Evolutionary conservation across 2,113 vertebrate genomes (phyloP).

Genomic region (Phalacrocorax carbo): DNA sequence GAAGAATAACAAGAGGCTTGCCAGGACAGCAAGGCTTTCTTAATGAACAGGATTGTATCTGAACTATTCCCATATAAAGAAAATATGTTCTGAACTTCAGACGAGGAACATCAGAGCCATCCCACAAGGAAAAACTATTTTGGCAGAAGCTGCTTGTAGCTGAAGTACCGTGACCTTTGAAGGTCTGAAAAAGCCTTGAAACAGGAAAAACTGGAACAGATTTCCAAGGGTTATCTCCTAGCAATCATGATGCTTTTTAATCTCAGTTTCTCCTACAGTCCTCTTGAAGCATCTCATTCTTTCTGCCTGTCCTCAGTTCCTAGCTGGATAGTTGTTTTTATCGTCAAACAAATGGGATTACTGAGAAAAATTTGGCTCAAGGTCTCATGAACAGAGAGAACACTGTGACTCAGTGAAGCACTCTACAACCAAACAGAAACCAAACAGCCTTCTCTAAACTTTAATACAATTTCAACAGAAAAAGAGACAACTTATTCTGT

Average conservation of each 20-base stretch:
- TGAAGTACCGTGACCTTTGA: background rate
- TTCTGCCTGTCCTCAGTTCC: background rate
- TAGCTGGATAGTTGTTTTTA: background rate
- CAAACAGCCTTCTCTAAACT: background rate
- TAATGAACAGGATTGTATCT: background rate
- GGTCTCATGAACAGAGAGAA: background rate
- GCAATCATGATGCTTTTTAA: background rate
- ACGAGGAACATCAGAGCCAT: background rate
- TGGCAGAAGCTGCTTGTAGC: background rate
- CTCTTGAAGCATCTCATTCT: background rate
- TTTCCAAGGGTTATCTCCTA: background rate
- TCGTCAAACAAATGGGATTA: background rate
- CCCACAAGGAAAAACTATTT: background rate
- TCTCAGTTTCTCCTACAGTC: background rate
- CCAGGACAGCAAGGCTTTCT: background rate
- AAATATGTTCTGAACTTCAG: background rate
- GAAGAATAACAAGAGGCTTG: background rate
- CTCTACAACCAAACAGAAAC: background rate
- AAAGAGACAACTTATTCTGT: background rate
- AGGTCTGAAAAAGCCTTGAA: background rate
- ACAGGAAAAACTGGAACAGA: background rate
- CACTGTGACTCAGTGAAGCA: background rate
- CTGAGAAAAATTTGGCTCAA: background rate
- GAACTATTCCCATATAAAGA: background rate
- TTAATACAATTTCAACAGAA: background rate